Conservation (phyloP, 2,113 vertebrate genomes). For the Poecilia latipinna region DNA sequence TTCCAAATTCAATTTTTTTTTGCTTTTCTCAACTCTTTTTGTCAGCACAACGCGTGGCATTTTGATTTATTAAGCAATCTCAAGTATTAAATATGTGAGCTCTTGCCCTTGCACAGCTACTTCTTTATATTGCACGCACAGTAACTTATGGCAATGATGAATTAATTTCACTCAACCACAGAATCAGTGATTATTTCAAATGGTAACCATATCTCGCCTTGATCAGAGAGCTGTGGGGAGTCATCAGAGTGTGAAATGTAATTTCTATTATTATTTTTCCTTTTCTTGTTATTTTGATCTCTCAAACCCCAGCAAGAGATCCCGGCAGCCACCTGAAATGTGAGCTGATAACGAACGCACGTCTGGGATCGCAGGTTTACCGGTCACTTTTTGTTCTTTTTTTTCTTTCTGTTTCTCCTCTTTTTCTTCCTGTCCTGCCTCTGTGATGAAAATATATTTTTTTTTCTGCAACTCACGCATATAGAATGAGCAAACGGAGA, state of each 20-base stretch:
- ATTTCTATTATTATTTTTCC: slow-evolving; percentile 64
- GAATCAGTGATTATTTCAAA: slow-evolving; percentile 88
- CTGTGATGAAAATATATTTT: slow-evolving; percentile 50
- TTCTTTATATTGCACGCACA: slow-evolving; percentile 84
- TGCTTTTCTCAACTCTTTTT: slow-evolving; percentile 43
- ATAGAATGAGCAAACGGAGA: slow-evolving; percentile 39
- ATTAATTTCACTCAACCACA: slow-evolving; percentile 92
- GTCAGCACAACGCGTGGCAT: slow-evolving; percentile 83
- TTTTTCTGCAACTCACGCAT: slow-evolving; percentile 61
- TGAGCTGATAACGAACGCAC: slow-evolving; percentile 72
- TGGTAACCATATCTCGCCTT: slow-evolving; percentile 80
- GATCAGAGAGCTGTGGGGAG: slow-evolving; percentile 72
- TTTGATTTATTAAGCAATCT: slow-evolving; percentile 97
- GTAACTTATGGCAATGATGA: slow-evolving; percentile 89
- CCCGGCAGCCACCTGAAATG: slow-evolving; percentile 69
- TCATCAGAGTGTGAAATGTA: slow-evolving; percentile 77
- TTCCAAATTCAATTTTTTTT: slow-evolving; percentile 25
- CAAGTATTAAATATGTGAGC: slow-evolving; percentile 84
- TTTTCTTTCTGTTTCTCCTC: rapidly evolving
- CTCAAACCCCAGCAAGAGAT: slow-evolving; percentile 57
- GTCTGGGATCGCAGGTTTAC: slow-evolving; percentile 74
- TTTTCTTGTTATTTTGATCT: slow-evolving; percentile 61
- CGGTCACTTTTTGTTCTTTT: slow-evolving; percentile 19
- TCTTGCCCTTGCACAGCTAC: slow-evolving; percentile 71
- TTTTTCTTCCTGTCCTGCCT: slow-evolving; percentile 13